phyloP scores from a whole-genome alignment of 2,888 invertebrate genomes.

The Lithosia quadra region DNA sequence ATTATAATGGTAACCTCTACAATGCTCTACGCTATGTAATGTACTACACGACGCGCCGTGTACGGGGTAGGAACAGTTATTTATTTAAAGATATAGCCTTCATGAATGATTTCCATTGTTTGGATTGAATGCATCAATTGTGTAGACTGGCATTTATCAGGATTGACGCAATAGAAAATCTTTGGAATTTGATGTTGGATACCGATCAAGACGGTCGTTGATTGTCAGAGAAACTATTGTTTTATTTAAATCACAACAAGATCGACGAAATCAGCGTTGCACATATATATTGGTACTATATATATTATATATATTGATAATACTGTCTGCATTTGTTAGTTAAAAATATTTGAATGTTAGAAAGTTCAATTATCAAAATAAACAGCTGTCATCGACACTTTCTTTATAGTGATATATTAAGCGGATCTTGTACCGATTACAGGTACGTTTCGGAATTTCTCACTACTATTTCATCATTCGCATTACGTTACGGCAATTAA shows the following conservation, averaged over 20 bases:
- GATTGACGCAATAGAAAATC: background rate
- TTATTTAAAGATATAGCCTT: background rate
- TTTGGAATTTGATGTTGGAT: background rate
- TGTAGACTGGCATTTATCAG: background rate
- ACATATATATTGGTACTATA: background rate
- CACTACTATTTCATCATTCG: conserved; percentile 2
- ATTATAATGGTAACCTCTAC: too few relatives aligned
- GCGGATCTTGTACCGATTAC: conserved; percentile 1
- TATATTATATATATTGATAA: background rate
- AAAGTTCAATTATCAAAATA: background rate
- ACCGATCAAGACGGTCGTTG: background rate
- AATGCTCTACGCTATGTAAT: too few relatives aligned
- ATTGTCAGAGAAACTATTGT: background rate
- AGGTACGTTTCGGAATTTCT: conserved; percentile 6
- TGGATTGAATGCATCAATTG: background rate
- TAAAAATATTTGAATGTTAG: conserved; percentile 3
- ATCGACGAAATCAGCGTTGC: background rate
- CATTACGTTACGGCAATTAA: conserved; percentile 4
- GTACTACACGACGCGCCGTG: too few relatives aligned
- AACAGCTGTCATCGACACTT: background rate
- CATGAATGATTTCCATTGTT: conserved; percentile 2
- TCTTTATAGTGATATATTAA: conserved; percentile 3
- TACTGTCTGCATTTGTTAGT: background rate
- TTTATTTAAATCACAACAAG: background rate
- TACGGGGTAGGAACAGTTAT: background rate